A percentile compares a stretch with the other conserved stretches of the same genome.
phyloP scores from a whole-genome alignment of 92 coral and sea anemone species.

The Hydrozoanthus gracilis region DNA sequence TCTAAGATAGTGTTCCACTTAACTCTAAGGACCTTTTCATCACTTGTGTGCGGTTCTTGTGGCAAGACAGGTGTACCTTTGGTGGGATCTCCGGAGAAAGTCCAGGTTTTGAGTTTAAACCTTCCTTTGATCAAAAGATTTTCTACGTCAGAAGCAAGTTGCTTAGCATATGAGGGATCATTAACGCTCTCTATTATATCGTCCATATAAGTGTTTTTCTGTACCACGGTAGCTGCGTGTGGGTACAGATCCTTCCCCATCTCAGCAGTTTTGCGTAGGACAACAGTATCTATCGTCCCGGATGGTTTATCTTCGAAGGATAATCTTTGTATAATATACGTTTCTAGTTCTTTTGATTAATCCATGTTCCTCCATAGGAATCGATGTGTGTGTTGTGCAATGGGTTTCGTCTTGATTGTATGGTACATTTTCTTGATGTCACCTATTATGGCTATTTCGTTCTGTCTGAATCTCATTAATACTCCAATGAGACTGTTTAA shows the following conservation, averaged over 20 bases:
- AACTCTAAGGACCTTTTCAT: conserved; percentile 57
- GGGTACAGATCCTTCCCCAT: conserved; percentile 28
- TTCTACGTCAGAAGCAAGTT: conserved; percentile 47
- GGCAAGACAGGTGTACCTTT: neutral
- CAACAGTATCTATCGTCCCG: conserved; percentile 59
- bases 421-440: no score
- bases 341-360: conserved; percentile 45
- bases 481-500: conserved; percentile 62
- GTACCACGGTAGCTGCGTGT: conserved; percentile 40
- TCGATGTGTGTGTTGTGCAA: conserved; percentile 54
- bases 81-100: conserved; percentile 13
- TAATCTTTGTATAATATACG: conserved; percentile 45
- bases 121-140: conserved; percentile 50
- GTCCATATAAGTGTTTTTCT: conserved; percentile 40
- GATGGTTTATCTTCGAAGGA: conserved; percentile 67
- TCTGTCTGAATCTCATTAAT: conserved; percentile 60
- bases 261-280: conserved; percentile 65
- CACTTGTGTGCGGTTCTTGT: conserved; percentile 1
- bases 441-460: conserved; percentile 42
- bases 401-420: conserved; percentile 40
- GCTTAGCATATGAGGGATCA: neutral
- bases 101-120: conserved; percentile 66
- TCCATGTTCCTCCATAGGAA: conserved; percentile 59
- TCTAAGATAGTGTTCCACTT: conserved; percentile 49
- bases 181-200: neutral